These are phyloP conservation scores for Coracias cyanogaster DNA, from an alignment of 2,797 vertebrate genomes.

Conservation along the genomic window DNA sequence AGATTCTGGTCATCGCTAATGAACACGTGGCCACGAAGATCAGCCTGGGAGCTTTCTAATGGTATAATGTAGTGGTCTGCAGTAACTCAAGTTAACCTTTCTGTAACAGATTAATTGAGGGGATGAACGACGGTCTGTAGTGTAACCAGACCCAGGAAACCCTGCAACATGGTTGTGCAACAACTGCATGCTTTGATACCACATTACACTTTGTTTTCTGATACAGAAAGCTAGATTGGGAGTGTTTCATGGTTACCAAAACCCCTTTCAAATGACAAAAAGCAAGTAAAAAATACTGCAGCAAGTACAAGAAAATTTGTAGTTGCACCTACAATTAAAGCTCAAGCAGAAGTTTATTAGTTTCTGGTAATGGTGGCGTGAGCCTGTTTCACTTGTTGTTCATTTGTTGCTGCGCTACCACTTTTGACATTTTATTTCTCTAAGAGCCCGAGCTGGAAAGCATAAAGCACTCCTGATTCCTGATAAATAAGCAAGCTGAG, in stretches of 20 bases:
- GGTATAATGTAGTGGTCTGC: conserved; percentile 1
- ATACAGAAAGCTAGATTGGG: conserved; percentile 47
- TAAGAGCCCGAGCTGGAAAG: conserved; percentile 66
- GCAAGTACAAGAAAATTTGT: neutral
- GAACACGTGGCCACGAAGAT: neutral
- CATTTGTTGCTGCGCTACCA: conserved; percentile 43
- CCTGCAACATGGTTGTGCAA: neutral
- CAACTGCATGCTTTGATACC: conserved; percentile 48
- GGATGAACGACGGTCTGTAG: neutral
- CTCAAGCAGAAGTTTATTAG: neutral
- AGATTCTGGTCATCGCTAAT: neutral
- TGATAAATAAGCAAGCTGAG: conserved; percentile 48
- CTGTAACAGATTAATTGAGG: neutral
- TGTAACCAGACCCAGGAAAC: conserved; percentile 15
- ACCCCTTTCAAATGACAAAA: conserved; percentile 21
- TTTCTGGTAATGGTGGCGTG: neutral
- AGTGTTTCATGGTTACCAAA: conserved; percentile 76
- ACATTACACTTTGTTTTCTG: neutral
- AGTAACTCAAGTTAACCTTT: neutral
- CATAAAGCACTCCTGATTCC: conserved; percentile 75
- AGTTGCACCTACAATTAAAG: neutral
- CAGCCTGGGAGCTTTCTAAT: conserved; percentile 8
- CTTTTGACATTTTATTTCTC: conserved; percentile 62
- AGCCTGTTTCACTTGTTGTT: conserved; percentile 51
- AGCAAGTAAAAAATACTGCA: conserved; percentile 24